These are phyloP conservation scores for Zoanthus sociatus DNA, from an alignment of 92 coral and sea anemone genomes.

Conservation along the genomic window DNA sequence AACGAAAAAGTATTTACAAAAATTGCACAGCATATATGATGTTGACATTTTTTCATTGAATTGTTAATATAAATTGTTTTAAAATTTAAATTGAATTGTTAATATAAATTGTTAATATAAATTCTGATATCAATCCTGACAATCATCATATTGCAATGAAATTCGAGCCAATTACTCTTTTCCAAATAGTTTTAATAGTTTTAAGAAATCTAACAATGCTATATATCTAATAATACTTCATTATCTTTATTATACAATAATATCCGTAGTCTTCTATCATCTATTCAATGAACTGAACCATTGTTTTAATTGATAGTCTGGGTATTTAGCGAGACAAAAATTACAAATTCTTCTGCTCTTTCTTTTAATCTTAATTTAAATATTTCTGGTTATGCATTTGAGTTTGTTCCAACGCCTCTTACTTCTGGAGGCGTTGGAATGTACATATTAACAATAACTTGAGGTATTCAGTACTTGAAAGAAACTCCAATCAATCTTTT, in stretches of 20 bases:
- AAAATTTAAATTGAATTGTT: too few species aligned
- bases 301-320: constrained; percentile 25
- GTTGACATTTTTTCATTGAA: not conserved
- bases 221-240: not conserved
- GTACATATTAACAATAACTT: constrained; percentile 46
- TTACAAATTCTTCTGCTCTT: not conserved
- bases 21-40: not conserved
- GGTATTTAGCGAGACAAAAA: constrained; percentile 47
- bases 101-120: too few species aligned
- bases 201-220: not conserved
- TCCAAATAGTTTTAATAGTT: too few species aligned
- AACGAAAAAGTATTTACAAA: not conserved
- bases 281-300: constrained; percentile 8
- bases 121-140: not conserved
- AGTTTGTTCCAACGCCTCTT: constrained; percentile 35
- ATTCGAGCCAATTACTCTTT: too few species aligned
- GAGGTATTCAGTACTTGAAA: constrained; percentile 11
- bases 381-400: too few species aligned
- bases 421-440: constrained; percentile 65
- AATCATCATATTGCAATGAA: too few species aligned
- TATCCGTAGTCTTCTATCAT: constrained; percentile 23
- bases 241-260: not conserved
- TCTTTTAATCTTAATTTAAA: too few species aligned
- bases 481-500: too few species aligned
- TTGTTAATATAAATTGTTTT: too few species aligned